Base-by-base conservation (phyloP, 2,888 invertebrate species). In the Catocala sponsa region DNA sequence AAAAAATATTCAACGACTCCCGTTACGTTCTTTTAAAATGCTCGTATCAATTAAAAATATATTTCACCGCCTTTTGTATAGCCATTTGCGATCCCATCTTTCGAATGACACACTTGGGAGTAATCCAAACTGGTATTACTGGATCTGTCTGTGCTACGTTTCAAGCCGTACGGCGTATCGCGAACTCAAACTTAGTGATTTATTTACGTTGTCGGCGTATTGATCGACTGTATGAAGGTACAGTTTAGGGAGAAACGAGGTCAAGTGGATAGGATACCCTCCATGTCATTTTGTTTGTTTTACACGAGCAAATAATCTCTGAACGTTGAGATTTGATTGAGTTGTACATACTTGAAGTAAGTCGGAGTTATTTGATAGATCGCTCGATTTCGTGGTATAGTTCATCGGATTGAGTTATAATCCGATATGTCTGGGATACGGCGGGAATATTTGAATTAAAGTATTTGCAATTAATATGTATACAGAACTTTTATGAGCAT, bases 121-220 rank as follows among this genome's bases (percentile, higher is more conserved):
- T 76, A 65, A 79, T 79, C 53, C 65, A 55, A 70, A 76, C 47
- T 76, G 76, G 68, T 63, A 61, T 68, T 76, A 77, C 76, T 74
- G 76, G 59, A 61, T 70, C 67, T 69, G 65, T 64, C 72, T 65
- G 71, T 63, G 61, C 32, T 53, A 61, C 57, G 58, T 55, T 61
- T 52, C 42, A 56, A 49, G 56, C 56, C 12, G 55, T 47, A 56
- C 57, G 72, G 74, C 77, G 74, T 78, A 80, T 84, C 78, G 81
- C 82, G 78, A 76, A 83, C 86, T 85, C 86, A 83, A 89, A 89
- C 85, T 91, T 86, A 83, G 89, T 91, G 91, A 92, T 92, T 92
- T 91, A 91, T 92, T 91, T 91, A 91, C 89, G 89, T 85, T 87
- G 84, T 76, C 81, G 80, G 73, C 53, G 87, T 91, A 92, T 92